These are phyloP conservation scores for Illadopsis cleaveri DNA, from an alignment of 2,113 vertebrate genomes.

Conservation along the genomic window DNA sequence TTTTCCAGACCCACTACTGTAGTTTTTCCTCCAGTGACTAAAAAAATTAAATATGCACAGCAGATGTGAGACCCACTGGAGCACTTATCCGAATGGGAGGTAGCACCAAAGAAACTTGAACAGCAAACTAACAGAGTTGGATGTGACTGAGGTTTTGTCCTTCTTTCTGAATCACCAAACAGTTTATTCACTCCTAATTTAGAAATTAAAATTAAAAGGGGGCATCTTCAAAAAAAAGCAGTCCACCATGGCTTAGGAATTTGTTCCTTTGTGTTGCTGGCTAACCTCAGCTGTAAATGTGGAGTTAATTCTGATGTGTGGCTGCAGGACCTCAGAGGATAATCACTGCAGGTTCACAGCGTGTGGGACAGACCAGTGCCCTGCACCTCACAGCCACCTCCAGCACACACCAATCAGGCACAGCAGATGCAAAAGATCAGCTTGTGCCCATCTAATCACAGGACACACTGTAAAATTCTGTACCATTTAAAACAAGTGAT, in stretches of 20 bases:
- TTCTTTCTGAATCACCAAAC: neutral
- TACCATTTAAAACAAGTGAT: neutral
- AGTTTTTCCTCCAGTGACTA: neutral
- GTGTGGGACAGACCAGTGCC: neutral
- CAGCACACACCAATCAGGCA: neutral
- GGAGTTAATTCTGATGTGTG: rapidly evolving
- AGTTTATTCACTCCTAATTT: neutral
- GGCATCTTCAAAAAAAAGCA: neutral
- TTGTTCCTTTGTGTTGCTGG: neutral
- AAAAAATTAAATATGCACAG: neutral
- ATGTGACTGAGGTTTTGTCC: neutral
- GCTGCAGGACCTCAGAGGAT: neutral
- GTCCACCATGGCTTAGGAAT: neutral
- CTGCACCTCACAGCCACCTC: neutral
- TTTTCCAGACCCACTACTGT: neutral
- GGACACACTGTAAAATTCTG: neutral
- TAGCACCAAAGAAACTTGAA: neutral
- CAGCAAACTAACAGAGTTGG: neutral
- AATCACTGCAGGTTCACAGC: neutral
- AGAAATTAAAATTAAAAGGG: neutral
- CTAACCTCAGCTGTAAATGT: neutral
- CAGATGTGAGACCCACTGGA: neutral
- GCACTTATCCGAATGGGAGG: too few relatives aligned
- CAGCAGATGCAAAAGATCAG: neutral
- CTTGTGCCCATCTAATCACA: neutral